Conservation (phyloP, 1,140 invertebrate genomes). For the Microplitis demolitor region DNA sequence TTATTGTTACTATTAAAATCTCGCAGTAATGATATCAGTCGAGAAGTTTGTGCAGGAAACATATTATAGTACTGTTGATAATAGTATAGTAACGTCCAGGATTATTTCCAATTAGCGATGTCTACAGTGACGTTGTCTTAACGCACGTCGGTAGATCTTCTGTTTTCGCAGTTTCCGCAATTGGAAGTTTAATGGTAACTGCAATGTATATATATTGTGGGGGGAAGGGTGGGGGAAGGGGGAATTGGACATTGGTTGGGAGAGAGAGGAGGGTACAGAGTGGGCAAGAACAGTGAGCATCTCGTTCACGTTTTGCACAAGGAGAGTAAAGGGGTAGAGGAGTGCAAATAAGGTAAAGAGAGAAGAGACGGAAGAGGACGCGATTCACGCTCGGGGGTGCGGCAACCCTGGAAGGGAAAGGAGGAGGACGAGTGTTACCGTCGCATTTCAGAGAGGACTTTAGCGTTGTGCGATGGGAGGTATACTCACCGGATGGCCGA, state of each 20-base stretch:
- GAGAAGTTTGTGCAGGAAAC: too few relatives aligned
- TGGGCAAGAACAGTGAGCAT: slow-evolving; percentile 4
- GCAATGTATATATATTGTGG: slow-evolving; percentile 2
- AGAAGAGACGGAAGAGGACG: slow-evolving; percentile 20
- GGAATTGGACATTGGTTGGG: neutral
- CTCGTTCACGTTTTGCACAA: neutral
- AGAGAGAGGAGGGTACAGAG: neutral
- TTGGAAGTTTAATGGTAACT: slow-evolving; percentile 17
- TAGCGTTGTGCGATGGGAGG: slow-evolving; percentile 39
- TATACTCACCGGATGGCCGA: slow-evolving; percentile 13
- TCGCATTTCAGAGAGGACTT: slow-evolving; percentile 56
- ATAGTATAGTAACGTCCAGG: too few relatives aligned
- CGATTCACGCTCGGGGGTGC: slow-evolving; percentile 9
- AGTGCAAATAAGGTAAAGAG: slow-evolving; percentile 26
- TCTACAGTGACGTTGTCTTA: neutral
- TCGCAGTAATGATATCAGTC: too few relatives aligned
- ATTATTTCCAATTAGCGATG: slow-evolving; percentile 8
- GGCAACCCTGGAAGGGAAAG: slow-evolving; percentile 11
- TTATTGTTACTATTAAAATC: too few relatives aligned
- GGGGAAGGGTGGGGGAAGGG: neutral
- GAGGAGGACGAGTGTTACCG: slow-evolving; percentile 44
- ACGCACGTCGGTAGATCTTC: neutral
- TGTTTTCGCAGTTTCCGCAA: slow-evolving; percentile 33
- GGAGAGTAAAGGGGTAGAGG: neutral
- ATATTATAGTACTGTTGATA: too few relatives aligned